Base-by-base conservation (phyloP, 2,113 vertebrate genomes). In the Hippocampus guttulatus region DNA sequence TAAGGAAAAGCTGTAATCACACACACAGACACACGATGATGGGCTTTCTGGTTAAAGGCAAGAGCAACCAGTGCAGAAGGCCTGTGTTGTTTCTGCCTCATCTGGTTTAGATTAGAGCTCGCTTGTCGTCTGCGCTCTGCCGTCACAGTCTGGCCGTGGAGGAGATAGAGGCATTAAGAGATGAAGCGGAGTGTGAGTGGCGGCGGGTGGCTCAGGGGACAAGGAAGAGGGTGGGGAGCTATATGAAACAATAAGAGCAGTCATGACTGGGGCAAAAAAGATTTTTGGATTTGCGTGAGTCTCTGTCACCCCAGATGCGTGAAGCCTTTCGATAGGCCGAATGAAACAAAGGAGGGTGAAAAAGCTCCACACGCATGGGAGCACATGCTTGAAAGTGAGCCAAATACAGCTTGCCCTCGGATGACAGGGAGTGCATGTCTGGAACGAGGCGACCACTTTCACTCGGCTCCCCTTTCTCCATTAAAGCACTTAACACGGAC, bases 81-180 rank as follows among this genome's bases (percentile, higher is more conserved):
- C 52, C 52, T 55, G 52, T 55, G 52, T 23, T 55, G 52, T 89
- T 91, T 89, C 72, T 85, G 81, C 69, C 78, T 88, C 90, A 90
- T 92, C 91, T 92, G 87, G 89, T 74, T 91, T 85, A 78, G 84
- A 91, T 92, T 90, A 91, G 72, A 70, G 77, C 41, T 64, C 16
- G 76, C 71, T 75, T 78, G 78, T 63, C 30, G 60, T 41, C 38
- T 64, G 38, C 68, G 47, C 81, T 82, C 71, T 69, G 43, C 85
- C 87, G 87, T 90, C 85, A 87, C 78, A 83, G 75, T 73, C 72
- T 80, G 81, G 84, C 68, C 63, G 45, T 58, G 81, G 77, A 60
- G 70, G 66, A 85, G 87, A 87, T 81, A 84, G 72, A 85, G 71
- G 79, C 64, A 84, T 85, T 76, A 71, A 64, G 70, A 83, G 78